phyloP scores from a whole-genome alignment of 2,888 invertebrate species.

The Exephanes ischioxanthus region DNA sequence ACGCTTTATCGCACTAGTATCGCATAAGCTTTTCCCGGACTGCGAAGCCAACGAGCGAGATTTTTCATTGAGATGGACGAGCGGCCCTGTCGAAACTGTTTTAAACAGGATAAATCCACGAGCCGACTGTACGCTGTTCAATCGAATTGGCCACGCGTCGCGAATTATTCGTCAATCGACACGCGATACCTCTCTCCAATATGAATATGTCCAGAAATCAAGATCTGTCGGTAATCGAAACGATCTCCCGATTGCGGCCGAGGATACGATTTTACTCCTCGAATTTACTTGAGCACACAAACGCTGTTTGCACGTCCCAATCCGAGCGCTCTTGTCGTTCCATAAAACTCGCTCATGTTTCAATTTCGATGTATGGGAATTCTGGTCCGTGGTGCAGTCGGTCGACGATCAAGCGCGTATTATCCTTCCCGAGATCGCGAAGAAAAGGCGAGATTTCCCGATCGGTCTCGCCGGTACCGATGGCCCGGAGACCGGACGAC shows the following conservation, averaged over 20 bases:
- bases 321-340: slow-evolving; percentile 37
- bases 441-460: slow-evolving; percentile 52
- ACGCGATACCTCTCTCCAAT: slow-evolving; percentile 28
- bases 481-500: slow-evolving; percentile 43
- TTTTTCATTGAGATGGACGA: slow-evolving; percentile 6
- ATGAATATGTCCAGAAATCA: slow-evolving; percentile 28
- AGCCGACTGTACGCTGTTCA: background rate
- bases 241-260: background rate
- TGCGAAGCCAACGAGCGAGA: slow-evolving; percentile 9
- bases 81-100: background rate
- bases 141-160: slow-evolving; percentile 38
- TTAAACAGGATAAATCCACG: background rate
- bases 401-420: slow-evolving; percentile 62
- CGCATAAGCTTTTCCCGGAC: slow-evolving; percentile 21
- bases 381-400: slow-evolving; percentile 14
- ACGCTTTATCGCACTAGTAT: too few relatives aligned
- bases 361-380: slow-evolving; percentile 42
- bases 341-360: slow-evolving; percentile 33
- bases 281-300: background rate
- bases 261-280: slow-evolving; percentile 15
- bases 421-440: slow-evolving; percentile 50
- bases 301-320: slow-evolving; percentile 1
- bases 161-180: slow-evolving; percentile 45
- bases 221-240: slow-evolving; percentile 24
- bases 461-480: slow-evolving; percentile 41